Percentiles rank a stretch among this genome's conserved stretches.
phyloP scores from a whole-genome alignment of 2,797 vertebrate species.

The Loriculus beryllinus region DNA sequence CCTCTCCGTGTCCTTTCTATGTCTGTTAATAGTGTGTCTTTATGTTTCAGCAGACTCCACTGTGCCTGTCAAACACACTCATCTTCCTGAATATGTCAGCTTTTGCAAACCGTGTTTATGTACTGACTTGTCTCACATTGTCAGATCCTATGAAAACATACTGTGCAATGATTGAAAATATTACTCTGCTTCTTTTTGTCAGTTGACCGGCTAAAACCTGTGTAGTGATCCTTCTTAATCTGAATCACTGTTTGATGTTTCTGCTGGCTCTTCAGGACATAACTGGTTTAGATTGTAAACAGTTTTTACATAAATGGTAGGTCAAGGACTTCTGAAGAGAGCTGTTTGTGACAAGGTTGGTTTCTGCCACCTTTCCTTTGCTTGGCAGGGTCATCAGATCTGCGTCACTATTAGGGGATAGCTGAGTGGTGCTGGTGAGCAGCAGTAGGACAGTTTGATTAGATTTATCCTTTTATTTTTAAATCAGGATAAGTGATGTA shows the following conservation, averaged over 20 bases:
- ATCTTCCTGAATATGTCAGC: not conserved
- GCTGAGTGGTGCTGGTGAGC: not conserved
- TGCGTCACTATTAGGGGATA: not conserved
- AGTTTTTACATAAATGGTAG: not conserved
- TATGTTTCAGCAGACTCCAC: not conserved
- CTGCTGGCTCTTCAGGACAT: not conserved
- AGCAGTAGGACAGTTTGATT: not conserved
- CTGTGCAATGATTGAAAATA: not conserved
- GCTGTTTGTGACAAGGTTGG: not conserved
- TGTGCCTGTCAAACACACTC: conserved; percentile 4
- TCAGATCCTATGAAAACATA: not conserved
- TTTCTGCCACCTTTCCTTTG: not conserved
- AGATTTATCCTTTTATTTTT: not conserved
- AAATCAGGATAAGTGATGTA: not conserved
- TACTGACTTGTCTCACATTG: not conserved
- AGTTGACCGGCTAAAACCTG: not conserved
- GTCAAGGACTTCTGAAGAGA: not conserved
- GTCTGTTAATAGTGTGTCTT: not conserved
- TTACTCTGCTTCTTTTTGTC: not conserved
- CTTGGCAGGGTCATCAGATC: not conserved
- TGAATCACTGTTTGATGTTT: not conserved
- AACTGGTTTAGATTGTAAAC: not conserved
- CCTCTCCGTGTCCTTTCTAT: not conserved
- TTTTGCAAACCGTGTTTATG: not conserved
- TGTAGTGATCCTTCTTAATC: not conserved